A percentile compares a stretch with the other conserved stretches of the same genome.
Conservation (phyloP, 2,888 invertebrate species). For the Polydrusus pterygomalis region DNA sequence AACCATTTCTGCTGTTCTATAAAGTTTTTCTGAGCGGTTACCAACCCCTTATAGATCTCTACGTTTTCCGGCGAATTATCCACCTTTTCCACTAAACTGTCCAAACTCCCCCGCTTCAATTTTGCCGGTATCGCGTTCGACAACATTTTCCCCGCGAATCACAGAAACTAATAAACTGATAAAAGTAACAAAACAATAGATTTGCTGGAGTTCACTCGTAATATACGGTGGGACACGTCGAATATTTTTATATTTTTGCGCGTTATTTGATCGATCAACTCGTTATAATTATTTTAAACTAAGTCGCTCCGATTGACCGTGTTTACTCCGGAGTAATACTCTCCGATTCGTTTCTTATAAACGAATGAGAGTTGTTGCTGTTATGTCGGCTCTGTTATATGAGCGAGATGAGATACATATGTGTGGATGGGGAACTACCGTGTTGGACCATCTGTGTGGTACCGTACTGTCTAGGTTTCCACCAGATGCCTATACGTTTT, state of each 20-base stretch:
- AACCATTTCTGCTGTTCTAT: constrained; percentile 43
- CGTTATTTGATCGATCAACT: background rate
- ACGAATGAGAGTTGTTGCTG: background rate
- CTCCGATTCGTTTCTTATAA: background rate
- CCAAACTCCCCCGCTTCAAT: background rate
- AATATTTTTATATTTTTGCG: constrained; percentile 21
- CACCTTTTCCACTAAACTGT: constrained; percentile 23
- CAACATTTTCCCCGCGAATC: constrained; percentile 1
- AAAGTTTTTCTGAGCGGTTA: constrained; percentile 32
- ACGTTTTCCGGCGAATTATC: constrained; percentile 17
- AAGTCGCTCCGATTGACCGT: background rate
- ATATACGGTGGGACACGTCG: too few species aligned
- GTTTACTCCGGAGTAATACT: constrained; percentile 3
- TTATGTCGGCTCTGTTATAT: constrained; percentile 11
- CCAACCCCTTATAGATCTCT: constrained; percentile 1
- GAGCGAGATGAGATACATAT: background rate
- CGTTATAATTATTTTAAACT: too few species aligned
- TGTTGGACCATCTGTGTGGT: background rate
- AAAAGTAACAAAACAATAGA: background rate
- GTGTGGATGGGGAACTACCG: background rate
- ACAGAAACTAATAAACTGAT: background rate
- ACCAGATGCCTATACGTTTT: background rate
- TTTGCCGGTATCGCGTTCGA: background rate
- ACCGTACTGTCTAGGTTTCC: background rate
- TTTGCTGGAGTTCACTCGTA: too few species aligned